Evolutionary conservation across 2,113 vertebrate genomes (phyloP).

Genomic region (Lepus europaeus): DNA sequence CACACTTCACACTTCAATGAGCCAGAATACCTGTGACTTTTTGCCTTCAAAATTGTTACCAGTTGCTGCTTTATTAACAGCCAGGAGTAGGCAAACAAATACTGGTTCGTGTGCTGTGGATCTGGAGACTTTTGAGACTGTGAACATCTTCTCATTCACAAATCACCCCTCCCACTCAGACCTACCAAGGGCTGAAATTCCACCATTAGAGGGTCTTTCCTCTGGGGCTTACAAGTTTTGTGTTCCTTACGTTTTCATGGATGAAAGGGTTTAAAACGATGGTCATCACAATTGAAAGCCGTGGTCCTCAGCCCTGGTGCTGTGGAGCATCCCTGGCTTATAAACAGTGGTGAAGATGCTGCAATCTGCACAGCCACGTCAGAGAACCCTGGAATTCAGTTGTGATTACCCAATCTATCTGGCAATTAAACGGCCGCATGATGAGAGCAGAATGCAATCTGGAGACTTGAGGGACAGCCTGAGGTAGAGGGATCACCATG

Average conservation of each 20-base stretch:
- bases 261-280: constrained; percentile 35
- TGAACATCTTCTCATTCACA: not conserved
- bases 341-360: not conserved
- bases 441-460: not conserved
- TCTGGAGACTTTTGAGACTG: not conserved
- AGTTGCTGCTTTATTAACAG: constrained; percentile 57
- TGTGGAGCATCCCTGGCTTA: not conserved
- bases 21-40: constrained; percentile 24
- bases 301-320: not conserved
- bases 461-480: not conserved
- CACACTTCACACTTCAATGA: not conserved
- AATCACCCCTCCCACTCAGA: not conserved
- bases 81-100: not conserved
- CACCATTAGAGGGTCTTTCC: not conserved
- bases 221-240: not conserved
- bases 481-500: not conserved
- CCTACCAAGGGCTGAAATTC: not conserved
- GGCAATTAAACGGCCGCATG: not conserved
- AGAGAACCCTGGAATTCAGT: not conserved
- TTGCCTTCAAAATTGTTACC: constrained; percentile 33
- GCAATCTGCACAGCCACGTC: not conserved
- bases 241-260: constrained; percentile 23
- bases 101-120: not conserved
- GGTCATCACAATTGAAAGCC: not conserved
- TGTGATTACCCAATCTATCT: not conserved